Percentiles rank a stretch among this genome's conserved stretches.
phyloP scores from a whole-genome alignment of 2,797 vertebrate genomes.

The Galaxias olidus region DNA sequence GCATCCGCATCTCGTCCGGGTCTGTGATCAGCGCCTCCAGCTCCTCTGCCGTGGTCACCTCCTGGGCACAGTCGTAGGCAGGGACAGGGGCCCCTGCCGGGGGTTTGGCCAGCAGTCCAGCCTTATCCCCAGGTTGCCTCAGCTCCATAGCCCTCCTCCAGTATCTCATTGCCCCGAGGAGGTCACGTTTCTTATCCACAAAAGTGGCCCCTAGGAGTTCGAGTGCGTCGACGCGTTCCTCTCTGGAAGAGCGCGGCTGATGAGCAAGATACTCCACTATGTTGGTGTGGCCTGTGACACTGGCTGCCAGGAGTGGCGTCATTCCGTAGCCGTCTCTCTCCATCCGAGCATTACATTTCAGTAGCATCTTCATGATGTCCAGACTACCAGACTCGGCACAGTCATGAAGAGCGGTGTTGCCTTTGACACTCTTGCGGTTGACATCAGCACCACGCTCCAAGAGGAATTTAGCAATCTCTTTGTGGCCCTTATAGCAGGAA shows the following conservation, averaged over 20 bases:
- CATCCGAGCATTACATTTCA: conserved; percentile 88
- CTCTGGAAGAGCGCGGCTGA: conserved; percentile 73
- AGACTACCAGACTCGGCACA: conserved; percentile 94
- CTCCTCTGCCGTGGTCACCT: conserved; percentile 84
- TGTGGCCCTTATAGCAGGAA: conserved; percentile 96
- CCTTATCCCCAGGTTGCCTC: conserved; percentile 78
- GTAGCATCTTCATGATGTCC: conserved; percentile 94
- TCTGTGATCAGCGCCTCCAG: conserved; percentile 92
- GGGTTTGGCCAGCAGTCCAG: conserved; percentile 77
- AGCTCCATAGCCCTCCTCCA: conserved; percentile 94
- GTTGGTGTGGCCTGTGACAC: conserved; percentile 94
- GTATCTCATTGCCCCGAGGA: conserved; percentile 89
- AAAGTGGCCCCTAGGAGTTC: conserved; percentile 93
- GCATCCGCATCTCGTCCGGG: conserved; percentile 96
- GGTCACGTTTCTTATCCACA: conserved; percentile 94
- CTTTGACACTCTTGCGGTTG: conserved; percentile 94
- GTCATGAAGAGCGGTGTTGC: conserved; percentile 94
- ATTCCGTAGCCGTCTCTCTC: conserved; percentile 94
- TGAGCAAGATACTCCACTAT: conserved; percentile 95
- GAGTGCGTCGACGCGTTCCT: conserved; percentile 86
- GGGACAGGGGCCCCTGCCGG: conserved; percentile 83
- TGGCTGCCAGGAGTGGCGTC: conserved; percentile 93
- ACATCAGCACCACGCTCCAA: conserved; percentile 91
- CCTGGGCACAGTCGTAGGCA: conserved; percentile 88
- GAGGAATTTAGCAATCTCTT: conserved; percentile 92